Conservation (phyloP, 2,113 vertebrate genomes). For the Gracilinanus agilis region DNA sequence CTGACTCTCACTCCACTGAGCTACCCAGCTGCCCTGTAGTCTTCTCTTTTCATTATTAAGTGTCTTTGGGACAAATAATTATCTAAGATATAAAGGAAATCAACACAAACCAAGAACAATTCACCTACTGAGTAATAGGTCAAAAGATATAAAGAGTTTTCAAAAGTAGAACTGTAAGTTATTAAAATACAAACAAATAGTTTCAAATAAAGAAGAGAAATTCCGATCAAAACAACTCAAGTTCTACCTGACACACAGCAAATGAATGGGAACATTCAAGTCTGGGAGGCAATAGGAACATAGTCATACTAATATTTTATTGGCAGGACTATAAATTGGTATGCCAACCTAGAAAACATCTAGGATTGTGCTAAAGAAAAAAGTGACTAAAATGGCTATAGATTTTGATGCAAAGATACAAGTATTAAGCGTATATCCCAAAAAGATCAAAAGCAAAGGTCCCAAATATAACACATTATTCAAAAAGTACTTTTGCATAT, state of each 20-base stretch:
- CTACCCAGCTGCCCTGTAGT: too few relatives aligned
- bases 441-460: neutral
- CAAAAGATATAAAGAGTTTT: neutral
- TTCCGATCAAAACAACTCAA: neutral
- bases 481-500: too few relatives aligned
- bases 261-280: neutral
- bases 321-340: neutral
- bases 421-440: neutral
- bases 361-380: neutral
- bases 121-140: neutral
- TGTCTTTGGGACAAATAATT: neutral
- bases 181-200: neutral
- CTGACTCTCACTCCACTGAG: too few relatives aligned
- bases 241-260: neutral
- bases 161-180: neutral
- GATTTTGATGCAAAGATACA: neutral
- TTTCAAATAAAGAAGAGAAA: neutral
- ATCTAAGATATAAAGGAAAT: neutral
- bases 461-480: neutral
- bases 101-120: too few relatives aligned
- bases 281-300: neutral
- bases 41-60: neutral
- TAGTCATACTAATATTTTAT: neutral
- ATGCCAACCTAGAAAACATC: neutral
- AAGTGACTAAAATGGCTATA: neutral